Percentiles rank a stretch among this genome's conserved stretches.
Evolutionary conservation across 2,888 invertebrate genomes (phyloP).

Genomic region (Cantharis nigra): DNA sequence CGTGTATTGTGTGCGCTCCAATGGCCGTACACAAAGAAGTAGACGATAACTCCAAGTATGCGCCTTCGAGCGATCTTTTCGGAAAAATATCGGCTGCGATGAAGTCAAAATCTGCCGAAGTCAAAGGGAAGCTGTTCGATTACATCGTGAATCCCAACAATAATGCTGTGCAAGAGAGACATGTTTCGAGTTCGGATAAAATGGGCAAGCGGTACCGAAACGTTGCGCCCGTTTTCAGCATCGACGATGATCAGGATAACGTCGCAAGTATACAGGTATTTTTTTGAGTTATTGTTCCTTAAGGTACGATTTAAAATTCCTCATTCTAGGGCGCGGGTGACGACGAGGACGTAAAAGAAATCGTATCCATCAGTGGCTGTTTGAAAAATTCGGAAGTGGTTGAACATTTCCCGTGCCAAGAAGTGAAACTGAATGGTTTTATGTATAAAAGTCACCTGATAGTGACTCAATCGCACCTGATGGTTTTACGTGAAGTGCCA

Average conservation of each 20-base stretch:
- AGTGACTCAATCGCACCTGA: conserved; percentile 83
- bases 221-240: conserved; percentile 91
- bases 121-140: conserved; percentile 89
- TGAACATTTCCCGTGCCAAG: conserved; percentile 88
- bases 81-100: conserved; percentile 85
- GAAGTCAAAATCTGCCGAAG: conserved; percentile 88
- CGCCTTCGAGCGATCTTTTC: conserved; percentile 69
- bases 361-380: conserved; percentile 80
- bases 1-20: conserved; percentile 81
- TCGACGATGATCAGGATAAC: conserved; percentile 83
- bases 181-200: conserved; percentile 83
- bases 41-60: conserved; percentile 39
- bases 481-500: conserved; percentile 80
- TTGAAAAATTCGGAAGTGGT: conserved; percentile 82
- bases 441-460: conserved; percentile 88
- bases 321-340: conserved; percentile 34
- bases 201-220: conserved; percentile 88
- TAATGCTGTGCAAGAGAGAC: conserved; percentile 67
- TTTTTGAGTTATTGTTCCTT: too few species aligned
- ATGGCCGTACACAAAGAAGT: conserved; percentile 40
- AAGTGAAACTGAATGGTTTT: conserved; percentile 86
- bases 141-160: conserved; percentile 88
- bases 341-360: conserved; percentile 73
- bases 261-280: conserved; percentile 55
- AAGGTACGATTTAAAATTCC: too few species aligned